Percentiles rank a stretch among this genome's conserved stretches.
These are phyloP conservation scores for Rotaria socialis DNA, from an alignment of 2,888 invertebrate species.

Conservation along the genomic window DNA sequence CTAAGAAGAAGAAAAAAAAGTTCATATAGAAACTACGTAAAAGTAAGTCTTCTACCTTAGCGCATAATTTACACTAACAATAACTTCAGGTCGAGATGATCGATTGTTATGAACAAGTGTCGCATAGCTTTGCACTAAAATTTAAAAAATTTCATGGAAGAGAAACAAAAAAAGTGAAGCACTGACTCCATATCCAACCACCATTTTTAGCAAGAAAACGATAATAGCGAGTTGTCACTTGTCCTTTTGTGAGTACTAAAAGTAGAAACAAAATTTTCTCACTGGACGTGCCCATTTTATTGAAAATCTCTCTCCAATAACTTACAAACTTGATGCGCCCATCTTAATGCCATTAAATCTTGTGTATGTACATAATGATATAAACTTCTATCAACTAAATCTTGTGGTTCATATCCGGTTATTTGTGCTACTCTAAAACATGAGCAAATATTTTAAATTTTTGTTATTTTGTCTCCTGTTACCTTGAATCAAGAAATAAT, in stretches of 20 bases:
- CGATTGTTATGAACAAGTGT: conserved; percentile 93
- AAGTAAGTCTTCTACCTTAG: not conserved
- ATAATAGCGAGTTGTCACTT: conserved; percentile 93
- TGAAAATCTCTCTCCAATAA: conserved; percentile 47
- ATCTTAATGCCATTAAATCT: conserved; percentile 79
- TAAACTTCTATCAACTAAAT: conserved; percentile 89
- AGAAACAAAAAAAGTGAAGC: too few relatives aligned
- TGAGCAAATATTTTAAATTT: too few relatives aligned
- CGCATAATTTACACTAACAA: conserved; percentile 79
- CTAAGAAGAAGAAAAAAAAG: not conserved
- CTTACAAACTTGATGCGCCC: conserved; percentile 87
- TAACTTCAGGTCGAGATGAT: conserved; percentile 88
- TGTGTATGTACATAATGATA: conserved; percentile 91
- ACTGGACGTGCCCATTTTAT: too few relatives aligned
- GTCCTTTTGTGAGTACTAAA: conserved; percentile 85
- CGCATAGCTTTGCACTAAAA: conserved; percentile 80
- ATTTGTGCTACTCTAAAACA: conserved; percentile 75
- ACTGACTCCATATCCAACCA: conserved; percentile 81
- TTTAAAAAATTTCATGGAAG: not conserved
- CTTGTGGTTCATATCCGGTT: conserved; percentile 93
- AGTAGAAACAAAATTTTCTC: not conserved
- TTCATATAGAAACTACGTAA: too few relatives aligned
- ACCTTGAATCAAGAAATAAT: conserved; percentile 91
- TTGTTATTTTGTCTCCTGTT: conserved; percentile 50
- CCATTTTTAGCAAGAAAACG: conserved; percentile 88